phyloP scores from a whole-genome alignment of 2,113 vertebrate species.

The Cervus canadensis region DNA sequence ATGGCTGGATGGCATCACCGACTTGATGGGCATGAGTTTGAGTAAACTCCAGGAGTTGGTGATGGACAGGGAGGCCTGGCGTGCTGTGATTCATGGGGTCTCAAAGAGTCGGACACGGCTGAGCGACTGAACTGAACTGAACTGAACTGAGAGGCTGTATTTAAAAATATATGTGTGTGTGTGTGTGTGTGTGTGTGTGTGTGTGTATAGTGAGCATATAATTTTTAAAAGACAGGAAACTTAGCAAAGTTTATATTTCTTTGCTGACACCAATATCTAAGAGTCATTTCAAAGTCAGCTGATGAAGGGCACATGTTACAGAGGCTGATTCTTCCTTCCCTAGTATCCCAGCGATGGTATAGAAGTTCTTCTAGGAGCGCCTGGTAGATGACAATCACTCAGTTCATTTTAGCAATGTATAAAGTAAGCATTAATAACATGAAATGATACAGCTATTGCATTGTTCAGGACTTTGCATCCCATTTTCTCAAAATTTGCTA shows the following conservation, averaged over 20 bases:
- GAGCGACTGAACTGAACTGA: too few species aligned
- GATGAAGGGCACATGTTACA: neutral
- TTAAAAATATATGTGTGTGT: neutral
- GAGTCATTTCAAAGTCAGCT: neutral
- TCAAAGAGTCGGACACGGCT: too few species aligned
- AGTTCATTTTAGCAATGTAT: neutral
- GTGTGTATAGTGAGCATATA: neutral
- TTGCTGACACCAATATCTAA: neutral
- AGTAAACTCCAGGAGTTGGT: too few species aligned
- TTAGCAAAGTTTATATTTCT: neutral
- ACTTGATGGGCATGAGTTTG: too few species aligned
- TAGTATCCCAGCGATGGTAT: too few species aligned
- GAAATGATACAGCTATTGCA: neutral
- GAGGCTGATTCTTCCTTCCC: neutral
- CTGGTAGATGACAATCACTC: neutral
- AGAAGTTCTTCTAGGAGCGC: neutral
- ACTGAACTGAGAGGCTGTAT: too few species aligned
- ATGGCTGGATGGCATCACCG: too few species aligned
- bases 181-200: too few species aligned
- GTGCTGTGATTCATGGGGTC: too few species aligned
- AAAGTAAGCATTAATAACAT: neutral
- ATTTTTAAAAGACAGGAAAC: neutral
- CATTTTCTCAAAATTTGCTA: neutral
- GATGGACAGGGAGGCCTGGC: too few species aligned
- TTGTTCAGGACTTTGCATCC: neutral